Evolutionary conservation across 2,888 invertebrate genomes (phyloP).

Genomic region (Thelaira solivaga): DNA sequence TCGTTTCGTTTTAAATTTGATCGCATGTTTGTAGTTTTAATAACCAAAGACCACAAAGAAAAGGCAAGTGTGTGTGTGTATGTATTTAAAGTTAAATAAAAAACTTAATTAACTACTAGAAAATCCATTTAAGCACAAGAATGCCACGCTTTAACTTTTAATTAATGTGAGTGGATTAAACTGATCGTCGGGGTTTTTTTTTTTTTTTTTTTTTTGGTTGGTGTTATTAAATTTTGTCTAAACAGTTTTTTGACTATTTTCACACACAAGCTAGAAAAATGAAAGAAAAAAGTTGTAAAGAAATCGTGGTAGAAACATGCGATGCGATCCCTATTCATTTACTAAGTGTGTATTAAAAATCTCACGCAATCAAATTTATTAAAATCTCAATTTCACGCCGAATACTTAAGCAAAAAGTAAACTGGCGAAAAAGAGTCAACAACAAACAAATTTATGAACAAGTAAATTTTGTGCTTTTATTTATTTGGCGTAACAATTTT

Average conservation of each 20-base stretch:
- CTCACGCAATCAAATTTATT: slow-evolving; percentile 58
- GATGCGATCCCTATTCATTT: slow-evolving; percentile 2
- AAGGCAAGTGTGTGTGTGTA: no score
- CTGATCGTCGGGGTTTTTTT: slow-evolving; percentile 29
- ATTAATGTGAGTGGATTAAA: slow-evolving; percentile 30
- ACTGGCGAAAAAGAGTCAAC: slow-evolving; percentile 50
- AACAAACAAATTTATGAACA: slow-evolving; percentile 62
- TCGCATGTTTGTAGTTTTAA: slow-evolving; percentile 22
- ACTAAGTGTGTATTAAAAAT: slow-evolving; percentile 17
- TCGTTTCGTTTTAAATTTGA: slow-evolving; percentile 18
- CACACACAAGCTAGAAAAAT: not conserved
- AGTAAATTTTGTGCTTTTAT: no score
- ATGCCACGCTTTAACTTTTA: slow-evolving; percentile 50
- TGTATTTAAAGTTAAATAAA: not conserved
- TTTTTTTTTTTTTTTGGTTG: not conserved
- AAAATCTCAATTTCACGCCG: slow-evolving; percentile 75
- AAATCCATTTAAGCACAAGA: slow-evolving; percentile 28
- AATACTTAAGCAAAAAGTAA: slow-evolving; percentile 66
- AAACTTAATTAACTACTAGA: not conserved
- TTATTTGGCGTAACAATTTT: slow-evolving; percentile 75
- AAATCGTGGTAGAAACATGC: slow-evolving; percentile 14
- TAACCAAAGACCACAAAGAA: slow-evolving; percentile 8
- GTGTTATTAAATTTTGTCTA: not conserved
- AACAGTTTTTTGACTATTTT: slow-evolving; percentile 30
- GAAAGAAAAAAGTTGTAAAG: not conserved